A percentile compares a stretch with the other conserved stretches of the same genome.
phyloP scores from a whole-genome alignment of 1,140 invertebrate genomes.

The Xylocopa sonorina region DNA sequence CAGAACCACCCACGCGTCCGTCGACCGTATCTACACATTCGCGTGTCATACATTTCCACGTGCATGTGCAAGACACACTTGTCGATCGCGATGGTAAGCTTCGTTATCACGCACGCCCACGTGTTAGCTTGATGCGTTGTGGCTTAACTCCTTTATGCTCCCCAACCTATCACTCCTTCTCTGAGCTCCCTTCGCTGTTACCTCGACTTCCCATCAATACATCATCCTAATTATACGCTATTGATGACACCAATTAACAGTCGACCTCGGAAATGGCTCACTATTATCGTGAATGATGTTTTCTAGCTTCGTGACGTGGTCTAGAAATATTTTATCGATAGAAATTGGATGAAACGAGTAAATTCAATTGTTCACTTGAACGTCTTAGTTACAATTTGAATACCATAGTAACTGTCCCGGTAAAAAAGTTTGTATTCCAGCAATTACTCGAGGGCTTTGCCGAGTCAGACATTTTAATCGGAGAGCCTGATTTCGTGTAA shows the following conservation, averaged over 20 bases:
- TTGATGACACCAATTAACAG: conserved; percentile 64
- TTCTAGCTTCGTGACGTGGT: background rate
- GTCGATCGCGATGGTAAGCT: conserved; percentile 65
- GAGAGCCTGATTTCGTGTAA: conserved; percentile 31
- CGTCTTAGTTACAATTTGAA: background rate
- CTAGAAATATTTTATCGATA: too few relatives aligned
- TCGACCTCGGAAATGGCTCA: conserved; percentile 24
- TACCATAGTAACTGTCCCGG: background rate
- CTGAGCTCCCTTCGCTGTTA: conserved; percentile 11
- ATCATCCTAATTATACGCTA: conserved; percentile 60
- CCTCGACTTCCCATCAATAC: conserved; percentile 30
- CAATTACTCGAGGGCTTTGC: conserved; percentile 29
- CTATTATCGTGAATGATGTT: background rate
- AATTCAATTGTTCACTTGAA: too few relatives aligned
- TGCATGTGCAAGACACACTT: conserved; percentile 44
- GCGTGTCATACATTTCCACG: conserved; percentile 56
- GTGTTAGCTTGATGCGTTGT: conserved; percentile 56
- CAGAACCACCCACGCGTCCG: conserved; percentile 27
- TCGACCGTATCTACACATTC: conserved; percentile 10
- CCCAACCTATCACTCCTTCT: conserved; percentile 23
- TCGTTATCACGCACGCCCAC: conserved; percentile 72
- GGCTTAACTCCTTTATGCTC: conserved; percentile 65
- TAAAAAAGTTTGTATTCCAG: conserved; percentile 21
- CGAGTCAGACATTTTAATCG: conserved; percentile 7
- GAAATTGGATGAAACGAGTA: too few relatives aligned